A percentile compares a stretch with the other conserved stretches of the same genome.
phyloP scores from a whole-genome alignment of 2,797 vertebrate genomes.

The Urosaurus nigricauda region DNA sequence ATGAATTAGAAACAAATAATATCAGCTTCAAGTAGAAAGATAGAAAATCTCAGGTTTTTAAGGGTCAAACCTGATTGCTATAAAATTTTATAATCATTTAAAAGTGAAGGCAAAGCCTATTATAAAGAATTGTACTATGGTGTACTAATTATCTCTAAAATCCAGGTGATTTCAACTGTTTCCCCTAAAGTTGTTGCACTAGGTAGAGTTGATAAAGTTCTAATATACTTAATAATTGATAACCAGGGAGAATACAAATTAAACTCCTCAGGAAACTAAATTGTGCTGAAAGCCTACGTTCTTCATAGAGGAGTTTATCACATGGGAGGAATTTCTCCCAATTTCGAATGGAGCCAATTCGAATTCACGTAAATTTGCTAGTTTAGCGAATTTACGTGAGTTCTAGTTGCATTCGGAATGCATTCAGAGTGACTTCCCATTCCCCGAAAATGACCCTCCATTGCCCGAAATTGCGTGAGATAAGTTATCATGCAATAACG shows the following conservation, averaged over 20 bases:
- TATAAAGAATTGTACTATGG: not conserved
- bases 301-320: too few relatives aligned
- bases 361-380: too few relatives aligned
- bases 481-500: too few relatives aligned
- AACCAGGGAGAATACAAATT: not conserved
- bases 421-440: too few relatives aligned
- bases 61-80: not conserved
- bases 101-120: not conserved
- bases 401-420: too few relatives aligned
- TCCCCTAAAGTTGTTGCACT: not conserved
- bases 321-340: too few relatives aligned
- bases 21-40: too few relatives aligned
- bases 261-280: not conserved
- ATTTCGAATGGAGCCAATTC: too few relatives aligned
- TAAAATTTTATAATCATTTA: not conserved
- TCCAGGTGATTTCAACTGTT: too few relatives aligned
- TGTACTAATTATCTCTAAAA: not conserved
- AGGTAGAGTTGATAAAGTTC: not conserved
- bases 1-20: not conserved
- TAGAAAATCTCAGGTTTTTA: not conserved
- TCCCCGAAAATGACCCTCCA: too few relatives aligned
- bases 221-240: not conserved
- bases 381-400: too few relatives aligned
- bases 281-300: not conserved
- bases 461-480: too few relatives aligned